Base-by-base conservation (phyloP, 2,888 invertebrate genomes). In the Chelonus formosanus region DNA sequence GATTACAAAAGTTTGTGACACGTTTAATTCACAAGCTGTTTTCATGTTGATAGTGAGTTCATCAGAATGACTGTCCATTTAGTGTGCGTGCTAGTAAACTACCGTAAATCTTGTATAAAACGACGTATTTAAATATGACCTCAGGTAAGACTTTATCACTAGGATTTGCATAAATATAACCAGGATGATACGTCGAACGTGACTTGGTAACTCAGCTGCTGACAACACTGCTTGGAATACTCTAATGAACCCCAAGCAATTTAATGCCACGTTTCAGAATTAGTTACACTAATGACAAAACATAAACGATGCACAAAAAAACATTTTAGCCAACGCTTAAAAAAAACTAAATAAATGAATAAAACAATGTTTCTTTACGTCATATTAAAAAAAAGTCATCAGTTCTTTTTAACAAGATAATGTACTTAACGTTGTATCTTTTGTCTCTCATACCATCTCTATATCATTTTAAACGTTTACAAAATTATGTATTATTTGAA, bases 81-180 rank as follows among this genome's bases (percentile, higher is more conserved):
- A 58, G 10, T 48, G 10, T 70, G 75, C 73, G 71, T 74, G 72
- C 69, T 61, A 50, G 62, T 68, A 68, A 58, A 50, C 56, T 36
- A 54, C 57, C 73, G 71, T 75, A 77, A 77, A 77, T 77, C 74
- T 73, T 68, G 65, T 72, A 69, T 72, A 69, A 73, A 72, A 68
- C 70, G 70, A 64, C 67, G 54, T 60, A 67, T 63, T 66, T 53
- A 58, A 71, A 71, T 71, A 67, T 57, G 64, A 65, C 65, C 66
- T 65, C 8, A 52, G 64, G 55, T 57, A 67, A 62, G 65, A 68
- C 56, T 67, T 67, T 70, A 64, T 69, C 57, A 65, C 58, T 60
- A 6, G 55, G 36, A 71, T 70, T 71, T 65, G 65, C 71, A 71
- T 70, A 71, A 66, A 56, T 64, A 69, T 53, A 59, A 59, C 61